phyloP scores from a whole-genome alignment of 2,797 vertebrate genomes.

The Coracias cyanogaster region DNA sequence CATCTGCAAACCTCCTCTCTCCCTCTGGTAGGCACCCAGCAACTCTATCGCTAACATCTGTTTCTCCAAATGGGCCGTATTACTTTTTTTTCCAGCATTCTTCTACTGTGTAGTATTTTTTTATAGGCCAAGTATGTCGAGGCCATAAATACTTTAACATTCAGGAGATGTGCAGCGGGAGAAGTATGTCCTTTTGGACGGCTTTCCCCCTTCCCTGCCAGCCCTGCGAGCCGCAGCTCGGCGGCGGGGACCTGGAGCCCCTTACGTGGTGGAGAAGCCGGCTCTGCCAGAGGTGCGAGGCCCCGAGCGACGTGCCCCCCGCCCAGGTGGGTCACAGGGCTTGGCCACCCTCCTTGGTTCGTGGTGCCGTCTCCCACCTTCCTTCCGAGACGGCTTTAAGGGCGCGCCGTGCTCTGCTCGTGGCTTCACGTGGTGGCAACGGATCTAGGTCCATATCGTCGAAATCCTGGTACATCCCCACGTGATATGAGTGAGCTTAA shows the following conservation, averaged over 20 bases:
- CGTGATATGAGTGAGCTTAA: too few relatives aligned
- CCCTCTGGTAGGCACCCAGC: neutral
- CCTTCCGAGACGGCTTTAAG: too few relatives aligned
- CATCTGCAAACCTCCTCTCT: neutral
- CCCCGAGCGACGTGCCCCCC: accelerated
- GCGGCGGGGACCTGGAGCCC: neutral
- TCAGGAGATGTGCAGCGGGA: constrained; percentile 10
- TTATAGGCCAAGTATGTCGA: neutral
- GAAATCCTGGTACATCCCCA: too few relatives aligned
- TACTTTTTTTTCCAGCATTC: constrained; percentile 40
- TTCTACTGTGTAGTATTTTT: neutral
- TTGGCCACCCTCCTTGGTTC: neutral
- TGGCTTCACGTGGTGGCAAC: too few relatives aligned
- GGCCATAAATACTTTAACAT: constrained; percentile 38
- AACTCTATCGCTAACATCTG: neutral
- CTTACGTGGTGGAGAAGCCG: accelerated
- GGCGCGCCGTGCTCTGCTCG: too few relatives aligned
- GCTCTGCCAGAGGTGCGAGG: neutral
- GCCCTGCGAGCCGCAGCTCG: neutral
- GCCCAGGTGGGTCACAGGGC: accelerated
- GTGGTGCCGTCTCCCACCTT: neutral
- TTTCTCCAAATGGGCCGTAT: neutral
- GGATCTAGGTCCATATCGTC: too few relatives aligned
- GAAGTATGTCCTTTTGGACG: neutral
- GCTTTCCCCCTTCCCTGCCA: neutral